Base-by-base conservation (phyloP, 2,113 vertebrate genomes). In the Onychostoma macrolepis region DNA sequence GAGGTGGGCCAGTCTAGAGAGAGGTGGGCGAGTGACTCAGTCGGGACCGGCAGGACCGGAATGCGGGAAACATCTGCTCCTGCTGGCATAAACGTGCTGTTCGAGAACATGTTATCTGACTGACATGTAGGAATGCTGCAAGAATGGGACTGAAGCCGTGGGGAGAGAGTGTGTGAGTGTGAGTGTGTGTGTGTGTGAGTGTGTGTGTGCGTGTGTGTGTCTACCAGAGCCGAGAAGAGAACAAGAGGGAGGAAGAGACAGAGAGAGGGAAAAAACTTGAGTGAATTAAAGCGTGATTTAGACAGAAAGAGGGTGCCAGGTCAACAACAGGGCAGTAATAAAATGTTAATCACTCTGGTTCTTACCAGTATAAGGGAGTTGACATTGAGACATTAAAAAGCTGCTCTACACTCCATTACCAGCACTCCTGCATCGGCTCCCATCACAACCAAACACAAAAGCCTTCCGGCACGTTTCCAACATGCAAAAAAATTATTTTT, bases 321-420 rank as follows among this genome's bases (percentile, higher is more conserved):
- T 86, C 79, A 83, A 72, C 38, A 75, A 79, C 80, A 83, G 80
- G 43, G 80, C 74, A 75, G 80, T 78, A 86, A 87, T 87, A 86
- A 88, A 89, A 86, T 56, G 63, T 84, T 89, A 74, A 87, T 89
- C 86, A 78, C 74, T n/a, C 69, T 83, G 5, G 26, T 81, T 50
- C 38, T 79, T 80, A 80, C 65, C 72, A 80, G 79, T 45, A 87
- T 83, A 74, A 50, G 82, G 77, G 80, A 43, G 21, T 61, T 76
- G 69, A 69, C 61, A 82, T 21, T 78, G 13, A 84, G 56, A 26
- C 53, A 80, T 86, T 58, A 77, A 85, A 85, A 58, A 83, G 26
- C 33, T 45, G 72, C 45, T 86, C 36, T 6, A 76, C 83, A 56
- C 83, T 84, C 48, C 48, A 84, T 74, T 84, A 26, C 21, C 67